Evolutionary conservation across 2,113 vertebrate genomes (phyloP), one percentile per base, ranked within the genome.

Genomic region (Shinisaurus crocodilurus): DNA sequence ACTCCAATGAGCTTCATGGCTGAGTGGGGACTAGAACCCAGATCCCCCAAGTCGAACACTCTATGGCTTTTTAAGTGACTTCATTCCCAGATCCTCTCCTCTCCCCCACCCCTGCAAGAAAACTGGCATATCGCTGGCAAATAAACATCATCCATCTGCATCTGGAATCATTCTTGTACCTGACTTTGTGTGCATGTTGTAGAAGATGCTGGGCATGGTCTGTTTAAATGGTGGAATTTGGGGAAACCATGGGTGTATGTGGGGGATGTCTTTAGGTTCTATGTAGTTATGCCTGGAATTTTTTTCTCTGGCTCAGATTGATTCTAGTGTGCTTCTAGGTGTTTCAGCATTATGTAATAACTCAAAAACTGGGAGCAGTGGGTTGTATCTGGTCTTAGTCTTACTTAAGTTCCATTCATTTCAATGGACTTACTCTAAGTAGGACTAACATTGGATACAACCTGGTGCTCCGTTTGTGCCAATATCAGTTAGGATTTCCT

Each of bases 321-420:
- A 50, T 80, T 65, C 57, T 27, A 27, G 15, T 23, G 72, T 20
- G 37, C 20, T 18, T 20, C 6, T 63, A 29, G 54, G 29, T 48
- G 72, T 43, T 60, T 77, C 72, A 34, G 40, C 16, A 43, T 96
- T 94, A 95, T 76, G 85, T 88, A 95, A 95, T 57, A 9, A 0
- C 8, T 2, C 40, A 54, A 65, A 88, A 86, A 48, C 87, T 76
- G 88, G 69, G 77, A 86, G 40, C 1, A 2, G 43, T 25, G 0
- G 3, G 60, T 63, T 63, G 15, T 20, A 63, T 63, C 60, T 5
- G 20, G 3, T 63, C 60, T 63, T 63, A 63, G 60, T 63, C 60
- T 63, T 18, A 63, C 20, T 63, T 63, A 63, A 63, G 18, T 5
- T 16, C 60, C n/a, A n/a, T n/a, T n/a, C n/a, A n/a, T n/a, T n/a